Conservation (phyloP, 2,113 vertebrate species). For the Bambusicola thoracicus region DNA sequence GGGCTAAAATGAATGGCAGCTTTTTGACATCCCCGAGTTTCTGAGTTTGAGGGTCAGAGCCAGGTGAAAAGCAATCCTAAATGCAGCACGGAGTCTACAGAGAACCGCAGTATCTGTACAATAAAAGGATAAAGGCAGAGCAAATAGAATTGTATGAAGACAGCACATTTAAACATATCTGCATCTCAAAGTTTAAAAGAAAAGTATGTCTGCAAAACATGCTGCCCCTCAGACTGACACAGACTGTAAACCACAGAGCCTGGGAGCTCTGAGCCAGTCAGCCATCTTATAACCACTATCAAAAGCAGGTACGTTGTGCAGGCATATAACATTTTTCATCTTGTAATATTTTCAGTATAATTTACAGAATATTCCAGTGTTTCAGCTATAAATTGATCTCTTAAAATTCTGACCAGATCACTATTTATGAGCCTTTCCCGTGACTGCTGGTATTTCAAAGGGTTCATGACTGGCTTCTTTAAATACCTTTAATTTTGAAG, state of each 20-base stretch:
- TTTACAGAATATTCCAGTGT: neutral
- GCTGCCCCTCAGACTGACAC: neutral
- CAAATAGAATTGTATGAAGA: neutral
- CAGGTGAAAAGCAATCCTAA: neutral
- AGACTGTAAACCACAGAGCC: neutral
- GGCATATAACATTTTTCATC: neutral
- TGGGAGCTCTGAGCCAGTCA: neutral
- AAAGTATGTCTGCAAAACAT: neutral
- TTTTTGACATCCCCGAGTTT: neutral
- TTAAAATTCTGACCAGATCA: neutral
- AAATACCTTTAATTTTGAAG: neutral
- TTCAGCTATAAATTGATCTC: neutral
- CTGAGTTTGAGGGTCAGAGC: neutral
- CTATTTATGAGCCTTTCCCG: neutral
- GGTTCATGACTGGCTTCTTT: neutral
- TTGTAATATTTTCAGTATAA: neutral
- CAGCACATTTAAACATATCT: neutral
- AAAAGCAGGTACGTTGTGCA: neutral
- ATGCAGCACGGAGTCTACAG: neutral
- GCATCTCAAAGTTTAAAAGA: neutral
- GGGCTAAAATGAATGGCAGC: neutral
- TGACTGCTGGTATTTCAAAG: neutral
- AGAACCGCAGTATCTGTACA: neutral
- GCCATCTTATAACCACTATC: neutral
- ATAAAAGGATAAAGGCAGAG: neutral